Conservation (phyloP, 2,888 invertebrate species). For the Atrina japonica region DNA sequence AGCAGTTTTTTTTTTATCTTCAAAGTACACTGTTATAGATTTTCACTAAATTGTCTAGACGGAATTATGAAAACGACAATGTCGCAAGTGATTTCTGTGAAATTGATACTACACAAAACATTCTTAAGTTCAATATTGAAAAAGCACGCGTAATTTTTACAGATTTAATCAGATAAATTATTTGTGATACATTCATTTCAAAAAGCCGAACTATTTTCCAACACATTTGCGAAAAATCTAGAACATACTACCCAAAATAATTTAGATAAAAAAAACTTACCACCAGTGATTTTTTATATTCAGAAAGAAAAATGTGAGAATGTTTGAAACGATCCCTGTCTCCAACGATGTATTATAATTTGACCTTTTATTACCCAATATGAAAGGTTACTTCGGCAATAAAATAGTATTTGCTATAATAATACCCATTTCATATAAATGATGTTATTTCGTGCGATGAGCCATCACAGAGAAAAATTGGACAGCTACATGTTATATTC, state of each 20-base stretch:
- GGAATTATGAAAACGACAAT: background rate
- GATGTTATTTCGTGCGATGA: constrained; percentile 19
- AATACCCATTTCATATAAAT: constrained; percentile 16
- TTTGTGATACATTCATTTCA: too few species aligned
- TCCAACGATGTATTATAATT: constrained; percentile 2
- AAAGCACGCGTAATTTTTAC: too few species aligned
- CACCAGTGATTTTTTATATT: too few species aligned
- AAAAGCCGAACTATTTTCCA: too few species aligned
- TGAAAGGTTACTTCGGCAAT: background rate
- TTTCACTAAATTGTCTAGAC: constrained; percentile 24
- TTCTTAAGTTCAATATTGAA: background rate
- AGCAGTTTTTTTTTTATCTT: too few species aligned
- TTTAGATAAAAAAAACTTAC: too few species aligned
- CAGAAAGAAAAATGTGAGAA: too few species aligned
- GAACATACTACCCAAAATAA: too few species aligned
- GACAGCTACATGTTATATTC: constrained; percentile 15
- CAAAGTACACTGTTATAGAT: constrained; percentile 7
- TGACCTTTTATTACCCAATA: constrained; percentile 24
- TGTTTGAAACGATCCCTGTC: background rate
- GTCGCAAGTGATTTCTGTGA: constrained; percentile 15
- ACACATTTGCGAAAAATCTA: too few species aligned
- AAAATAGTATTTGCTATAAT: constrained; percentile 15
- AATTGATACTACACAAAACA: constrained; percentile 5
- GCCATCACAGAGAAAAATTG: constrained; percentile 7
- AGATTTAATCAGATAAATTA: too few species aligned